Percentiles rank a stretch among this genome's conserved stretches.
These are phyloP conservation scores for Geophilus truncorum DNA, from an alignment of 2,888 invertebrate species.

Conservation along the genomic window DNA sequence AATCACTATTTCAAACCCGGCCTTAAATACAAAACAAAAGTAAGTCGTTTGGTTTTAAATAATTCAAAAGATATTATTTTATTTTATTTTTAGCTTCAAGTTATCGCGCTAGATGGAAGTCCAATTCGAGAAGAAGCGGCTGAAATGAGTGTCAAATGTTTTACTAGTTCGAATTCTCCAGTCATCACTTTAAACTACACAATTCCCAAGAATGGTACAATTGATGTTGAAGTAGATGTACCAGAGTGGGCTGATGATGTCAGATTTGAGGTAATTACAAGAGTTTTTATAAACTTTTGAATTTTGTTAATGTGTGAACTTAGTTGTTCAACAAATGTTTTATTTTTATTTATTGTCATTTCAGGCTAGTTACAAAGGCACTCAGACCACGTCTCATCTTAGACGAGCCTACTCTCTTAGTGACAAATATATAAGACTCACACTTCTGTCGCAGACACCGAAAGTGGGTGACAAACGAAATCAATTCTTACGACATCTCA, in stretches of 20 bases:
- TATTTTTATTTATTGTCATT: background rate
- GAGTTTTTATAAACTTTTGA: background rate
- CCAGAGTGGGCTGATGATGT: slow-evolving; percentile 32
- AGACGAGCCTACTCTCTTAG: slow-evolving; percentile 39
- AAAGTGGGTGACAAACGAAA: no score
- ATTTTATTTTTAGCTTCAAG: slow-evolving; percentile 39
- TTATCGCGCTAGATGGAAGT: slow-evolving; percentile 40
- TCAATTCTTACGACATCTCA: no score
- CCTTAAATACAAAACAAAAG: slow-evolving; percentile 49
- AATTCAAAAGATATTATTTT: no score
- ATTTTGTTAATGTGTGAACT: background rate
- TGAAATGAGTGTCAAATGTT: slow-evolving; percentile 38
- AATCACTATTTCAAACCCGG: slow-evolving; percentile 52
- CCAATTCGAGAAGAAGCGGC: slow-evolving; percentile 39
- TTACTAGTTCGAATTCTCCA: slow-evolving; percentile 36
- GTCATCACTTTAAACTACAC: slow-evolving; percentile 36
- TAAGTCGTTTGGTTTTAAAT: no score
- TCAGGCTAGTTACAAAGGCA: slow-evolving; percentile 34
- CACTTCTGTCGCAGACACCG: slow-evolving; percentile 37
- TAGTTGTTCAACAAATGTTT: no score
- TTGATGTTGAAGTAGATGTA: slow-evolving; percentile 38
- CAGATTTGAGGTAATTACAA: slow-evolving; percentile 33
- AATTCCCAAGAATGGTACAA: slow-evolving; percentile 38
- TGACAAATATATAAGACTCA: slow-evolving; percentile 39
- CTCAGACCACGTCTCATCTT: slow-evolving; percentile 32